A percentile compares a stretch with the other conserved stretches of the same genome.
Evolutionary conservation across 2,797 vertebrate species (phyloP).

Genomic region (Acanthurus tractus): DNA sequence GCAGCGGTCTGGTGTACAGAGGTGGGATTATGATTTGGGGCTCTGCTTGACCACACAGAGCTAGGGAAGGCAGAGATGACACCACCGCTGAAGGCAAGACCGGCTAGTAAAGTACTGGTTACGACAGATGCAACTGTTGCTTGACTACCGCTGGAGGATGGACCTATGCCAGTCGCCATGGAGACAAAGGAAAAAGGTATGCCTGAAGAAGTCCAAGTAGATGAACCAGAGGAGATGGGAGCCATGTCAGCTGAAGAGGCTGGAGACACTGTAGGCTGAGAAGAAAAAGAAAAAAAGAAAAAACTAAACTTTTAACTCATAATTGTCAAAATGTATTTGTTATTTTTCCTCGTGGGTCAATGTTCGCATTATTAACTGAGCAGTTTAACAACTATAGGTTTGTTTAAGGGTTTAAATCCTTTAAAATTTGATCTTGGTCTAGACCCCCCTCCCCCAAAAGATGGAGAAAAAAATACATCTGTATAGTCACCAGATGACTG

Average conservation of each 20-base stretch:
- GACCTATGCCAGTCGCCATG: slow-evolving; percentile 96
- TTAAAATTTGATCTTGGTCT: too few relatives aligned
- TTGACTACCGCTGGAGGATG: slow-evolving; percentile 96
- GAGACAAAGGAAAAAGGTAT: slow-evolving; percentile 98
- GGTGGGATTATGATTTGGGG: slow-evolving; percentile 76
- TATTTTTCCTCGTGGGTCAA: background rate
- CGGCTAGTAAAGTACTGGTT: slow-evolving; percentile 95
- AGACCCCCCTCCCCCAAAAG: too few relatives aligned
- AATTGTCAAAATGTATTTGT: background rate
- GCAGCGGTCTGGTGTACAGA: slow-evolving; percentile 62
- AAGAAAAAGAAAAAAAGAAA: background rate
- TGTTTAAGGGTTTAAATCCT: too few relatives aligned
- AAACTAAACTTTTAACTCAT: background rate
- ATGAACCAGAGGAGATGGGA: slow-evolving; percentile 97
- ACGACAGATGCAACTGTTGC: slow-evolving; percentile 95
- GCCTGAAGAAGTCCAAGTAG: slow-evolving; percentile 96
- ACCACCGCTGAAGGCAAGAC: slow-evolving; percentile 93
- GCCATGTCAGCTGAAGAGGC: slow-evolving; percentile 98
- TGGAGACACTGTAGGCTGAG: slow-evolving; percentile 93
- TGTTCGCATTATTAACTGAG: background rate
- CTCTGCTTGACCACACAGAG: slow-evolving; percentile 92
- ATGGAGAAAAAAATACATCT: too few relatives aligned
- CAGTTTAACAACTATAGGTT: too few relatives aligned
- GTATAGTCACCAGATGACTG: too few relatives aligned
- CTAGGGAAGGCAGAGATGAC: slow-evolving; percentile 96